Percentiles rank a stretch among this genome's conserved stretches.
Conservation (phyloP, 2,888 invertebrate genomes). For the Rutpela maculata region DNA sequence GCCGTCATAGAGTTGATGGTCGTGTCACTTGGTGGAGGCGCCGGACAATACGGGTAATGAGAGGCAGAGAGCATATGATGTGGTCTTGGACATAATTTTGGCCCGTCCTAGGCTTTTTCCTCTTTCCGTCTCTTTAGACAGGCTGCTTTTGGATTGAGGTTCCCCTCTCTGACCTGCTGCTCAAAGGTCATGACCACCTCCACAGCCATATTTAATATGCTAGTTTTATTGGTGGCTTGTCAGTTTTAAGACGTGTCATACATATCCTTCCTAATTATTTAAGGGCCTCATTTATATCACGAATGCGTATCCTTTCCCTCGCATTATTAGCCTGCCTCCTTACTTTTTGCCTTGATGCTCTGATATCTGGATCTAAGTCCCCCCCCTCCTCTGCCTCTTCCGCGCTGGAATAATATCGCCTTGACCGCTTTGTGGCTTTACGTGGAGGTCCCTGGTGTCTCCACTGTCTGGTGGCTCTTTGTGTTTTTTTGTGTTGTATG, state of each 20-base stretch:
- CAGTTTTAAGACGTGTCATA: slow-evolving; percentile 96
- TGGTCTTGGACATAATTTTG: slow-evolving; percentile 81
- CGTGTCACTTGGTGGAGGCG: too few relatives aligned
- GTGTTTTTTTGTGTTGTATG: slow-evolving; percentile 73
- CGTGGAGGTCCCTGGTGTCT: too few relatives aligned
- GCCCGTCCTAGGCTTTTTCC: slow-evolving; percentile 94
- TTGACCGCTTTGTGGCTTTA: too few relatives aligned
- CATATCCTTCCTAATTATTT: slow-evolving; percentile 99
- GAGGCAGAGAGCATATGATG: slow-evolving; percentile 82
- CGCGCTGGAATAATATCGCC: too few relatives aligned
- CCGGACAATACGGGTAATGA: too few relatives aligned
- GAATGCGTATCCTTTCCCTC: slow-evolving; percentile 99
- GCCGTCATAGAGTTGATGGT: too few relatives aligned
- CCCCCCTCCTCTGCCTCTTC: too few relatives aligned
- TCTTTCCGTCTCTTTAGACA: slow-evolving; percentile 98
- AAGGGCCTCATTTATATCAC: slow-evolving; percentile 98
- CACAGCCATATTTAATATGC: slow-evolving; percentile 98
- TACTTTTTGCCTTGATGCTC: too few relatives aligned
- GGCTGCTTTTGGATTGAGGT: slow-evolving; percentile 98
- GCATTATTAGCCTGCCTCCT: too few relatives aligned
- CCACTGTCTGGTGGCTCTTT: slow-evolving; percentile 55
- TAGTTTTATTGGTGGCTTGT: slow-evolving; percentile 98
- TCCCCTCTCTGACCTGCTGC: slow-evolving; percentile 96
- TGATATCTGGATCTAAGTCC: too few relatives aligned
- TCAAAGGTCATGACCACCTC: slow-evolving; percentile 98